Conservation (phyloP, 2,888 invertebrate genomes). For the Scelioninae gen. 2 region DNA sequence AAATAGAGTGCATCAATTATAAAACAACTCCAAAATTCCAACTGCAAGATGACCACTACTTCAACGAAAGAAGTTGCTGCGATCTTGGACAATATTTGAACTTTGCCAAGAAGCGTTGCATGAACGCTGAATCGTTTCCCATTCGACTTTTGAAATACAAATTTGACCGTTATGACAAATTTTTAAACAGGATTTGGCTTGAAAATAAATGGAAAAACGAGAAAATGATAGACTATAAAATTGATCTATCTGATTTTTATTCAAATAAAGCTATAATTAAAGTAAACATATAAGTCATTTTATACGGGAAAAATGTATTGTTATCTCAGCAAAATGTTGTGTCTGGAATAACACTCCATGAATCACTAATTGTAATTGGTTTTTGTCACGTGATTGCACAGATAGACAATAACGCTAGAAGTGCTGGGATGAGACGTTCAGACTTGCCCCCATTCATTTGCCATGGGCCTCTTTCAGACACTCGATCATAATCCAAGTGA, state of each 20-base stretch:
- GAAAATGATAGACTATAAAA: conserved; percentile 17
- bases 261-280: no score
- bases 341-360: no score
- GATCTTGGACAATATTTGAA: conserved; percentile 37
- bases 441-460: no score
- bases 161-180: conserved; percentile 25
- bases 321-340: no score
- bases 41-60: conserved; percentile 34
- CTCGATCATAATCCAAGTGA: no score
- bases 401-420: no score
- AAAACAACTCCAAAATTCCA: conserved; percentile 5
- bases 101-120: conserved; percentile 18
- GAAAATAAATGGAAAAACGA: conserved; percentile 31
- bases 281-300: no score
- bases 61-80: conserved; percentile 46
- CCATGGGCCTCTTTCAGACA: no score
- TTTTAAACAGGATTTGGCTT: conserved; percentile 2
- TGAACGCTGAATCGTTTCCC: conserved; percentile 2
- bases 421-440: no score
- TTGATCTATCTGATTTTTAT: conserved; percentile 24
- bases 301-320: no score
- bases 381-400: no score
- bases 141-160: neutral
- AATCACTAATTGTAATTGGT: no score
- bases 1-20: conserved; percentile 13